Evolutionary conservation across 1,140 invertebrate species (phyloP), one percentile per base, ranked within the genome.

Genomic region (Zaprionus ornatus): DNA sequence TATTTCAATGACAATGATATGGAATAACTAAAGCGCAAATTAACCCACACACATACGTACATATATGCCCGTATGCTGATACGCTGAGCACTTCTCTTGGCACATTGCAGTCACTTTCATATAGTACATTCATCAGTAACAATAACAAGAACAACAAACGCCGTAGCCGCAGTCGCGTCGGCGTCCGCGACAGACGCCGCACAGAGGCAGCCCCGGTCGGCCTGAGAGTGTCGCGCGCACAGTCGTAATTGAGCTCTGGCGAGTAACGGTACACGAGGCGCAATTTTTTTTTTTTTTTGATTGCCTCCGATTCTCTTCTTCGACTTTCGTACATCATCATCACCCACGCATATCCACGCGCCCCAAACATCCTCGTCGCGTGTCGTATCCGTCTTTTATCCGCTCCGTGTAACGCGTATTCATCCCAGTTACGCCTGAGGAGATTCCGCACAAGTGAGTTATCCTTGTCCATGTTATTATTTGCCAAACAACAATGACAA

Each of bases 211-310:
- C 6, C 32, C 54, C 64, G 65, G 64, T 74, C 62, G 50, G 63
- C 69, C 52, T 75, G 69, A 56, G 63, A 75, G 59, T 25, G 82
- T 70, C 52, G 63, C 67, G 66, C 55, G 54, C 77, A 78, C 81
- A 87, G 83, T 87, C 85, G 80, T 75, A 84, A 74, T 83, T 77
- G 62, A 80, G 71, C 85, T 55, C 57, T 67, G 80, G 71, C 81
- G 78, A 80, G 59, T 78, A 88, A 78, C 84, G 78, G 84, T 84
- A 74, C 77, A 65, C 78, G 37, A 37, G 59, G 59, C 83, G 83
- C 66, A 73, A 74, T 69, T 73, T 71, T 17, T 40, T 71, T 65
- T 9, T 32, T 54, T 55, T 21, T 19, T 48, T 32, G 32, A 55
- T 55, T 55, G 17, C n/a, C 15, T 32, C 7, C 64, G 40, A 17